Conservation (phyloP, 2,113 vertebrate species). For the Trichomycterus rosablanca region DNA sequence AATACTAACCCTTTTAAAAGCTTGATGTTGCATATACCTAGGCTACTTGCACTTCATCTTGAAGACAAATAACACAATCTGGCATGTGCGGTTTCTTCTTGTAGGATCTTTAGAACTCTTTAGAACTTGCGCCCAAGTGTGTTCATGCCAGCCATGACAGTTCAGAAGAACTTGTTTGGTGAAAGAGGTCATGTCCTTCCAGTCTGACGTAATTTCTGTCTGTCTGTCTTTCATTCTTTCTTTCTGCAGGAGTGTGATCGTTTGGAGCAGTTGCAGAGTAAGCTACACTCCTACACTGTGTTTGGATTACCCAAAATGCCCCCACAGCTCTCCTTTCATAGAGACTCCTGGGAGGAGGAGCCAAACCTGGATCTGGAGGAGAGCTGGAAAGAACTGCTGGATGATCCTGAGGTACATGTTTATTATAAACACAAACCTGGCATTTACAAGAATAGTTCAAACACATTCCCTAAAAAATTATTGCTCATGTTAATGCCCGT, state of each 20-base stretch:
- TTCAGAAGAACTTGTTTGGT: neutral
- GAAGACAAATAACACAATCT: too few relatives aligned
- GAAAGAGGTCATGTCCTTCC: constrained; percentile 12
- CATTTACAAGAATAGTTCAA: too few relatives aligned
- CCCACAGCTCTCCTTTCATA: constrained; percentile 79
- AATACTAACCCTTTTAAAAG: too few relatives aligned
- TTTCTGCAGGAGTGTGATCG: constrained; percentile 78
- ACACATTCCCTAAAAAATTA: too few relatives aligned
- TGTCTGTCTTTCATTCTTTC: rapidly evolving
- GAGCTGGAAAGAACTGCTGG: constrained; percentile 86
- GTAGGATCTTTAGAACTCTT: neutral
- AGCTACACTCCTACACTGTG: constrained; percentile 76
- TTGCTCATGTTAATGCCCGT: too few relatives aligned
- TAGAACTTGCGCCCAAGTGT: too few relatives aligned
- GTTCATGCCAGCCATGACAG: neutral
- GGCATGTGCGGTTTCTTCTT: too few relatives aligned
- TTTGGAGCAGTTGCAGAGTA: constrained; percentile 82
- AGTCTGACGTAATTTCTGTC: too few relatives aligned
- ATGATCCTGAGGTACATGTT: constrained; percentile 70
- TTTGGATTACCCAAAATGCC: constrained; percentile 84
- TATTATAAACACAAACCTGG: neutral
- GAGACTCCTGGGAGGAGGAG: constrained; percentile 85
- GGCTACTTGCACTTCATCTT: too few relatives aligned
- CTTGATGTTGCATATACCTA: too few relatives aligned
- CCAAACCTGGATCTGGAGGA: constrained; percentile 75